A percentile compares a stretch with the other conserved stretches of the same genome.
phyloP scores from a whole-genome alignment of 2,113 vertebrate species.

The Coptodon bakossiorum region DNA sequence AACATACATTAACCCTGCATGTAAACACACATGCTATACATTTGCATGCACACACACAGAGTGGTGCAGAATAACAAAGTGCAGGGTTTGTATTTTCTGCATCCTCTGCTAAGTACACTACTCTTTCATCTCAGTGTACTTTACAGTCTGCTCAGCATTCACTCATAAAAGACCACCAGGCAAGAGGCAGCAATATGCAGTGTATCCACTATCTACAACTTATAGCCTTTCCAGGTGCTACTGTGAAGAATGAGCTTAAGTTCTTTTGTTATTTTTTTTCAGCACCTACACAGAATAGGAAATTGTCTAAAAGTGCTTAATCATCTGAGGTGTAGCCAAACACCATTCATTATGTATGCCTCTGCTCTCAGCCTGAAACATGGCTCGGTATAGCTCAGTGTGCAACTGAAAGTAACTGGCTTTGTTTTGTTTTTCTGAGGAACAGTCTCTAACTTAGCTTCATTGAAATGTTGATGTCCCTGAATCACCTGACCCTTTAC shows the following conservation, averaged over 20 bases:
- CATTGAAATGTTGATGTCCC: not conserved
- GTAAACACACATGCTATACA: not conserved
- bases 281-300: not conserved
- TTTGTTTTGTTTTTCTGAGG: slow-evolving; percentile 1
- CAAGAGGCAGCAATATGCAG: not conserved
- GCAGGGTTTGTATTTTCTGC: not conserved
- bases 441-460: not conserved
- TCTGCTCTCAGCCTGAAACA: not conserved
- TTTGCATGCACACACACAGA: too few species aligned
- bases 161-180: slow-evolving; percentile 9
- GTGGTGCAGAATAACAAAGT: not conserved
- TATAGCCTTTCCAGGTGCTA: not conserved
- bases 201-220: not conserved
- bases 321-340: not conserved
- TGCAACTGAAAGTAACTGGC: not conserved
- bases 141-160: not conserved
- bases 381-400: not conserved
- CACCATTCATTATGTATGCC: slow-evolving; percentile 16
- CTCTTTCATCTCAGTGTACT: not conserved
- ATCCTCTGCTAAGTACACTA: not conserved
- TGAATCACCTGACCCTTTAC: not conserved
- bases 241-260: slow-evolving; percentile 19
- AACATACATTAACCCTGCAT: not conserved
- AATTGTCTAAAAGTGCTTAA: slow-evolving; percentile 13
- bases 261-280: not conserved